A percentile compares a stretch with the other conserved stretches of the same genome.
Evolutionary conservation across 2,113 vertebrate genomes (phyloP).

Genomic region (Caranx melampygus): DNA sequence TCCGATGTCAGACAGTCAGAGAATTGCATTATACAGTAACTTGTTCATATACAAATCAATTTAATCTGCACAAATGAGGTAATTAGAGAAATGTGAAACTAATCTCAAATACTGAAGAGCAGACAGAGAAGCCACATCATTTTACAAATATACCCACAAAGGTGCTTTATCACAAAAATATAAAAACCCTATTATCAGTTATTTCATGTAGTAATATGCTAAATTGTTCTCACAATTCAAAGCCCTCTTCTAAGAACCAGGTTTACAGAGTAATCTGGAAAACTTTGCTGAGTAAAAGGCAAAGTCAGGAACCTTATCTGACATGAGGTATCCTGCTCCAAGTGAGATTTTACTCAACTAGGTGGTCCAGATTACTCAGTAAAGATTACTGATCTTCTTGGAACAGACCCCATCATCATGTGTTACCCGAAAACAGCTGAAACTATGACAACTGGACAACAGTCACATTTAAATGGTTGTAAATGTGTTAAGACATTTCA

Average conservation of each 20-base stretch:
- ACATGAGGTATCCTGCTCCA: not conserved
- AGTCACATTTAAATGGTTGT: too few species aligned
- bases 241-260: not conserved
- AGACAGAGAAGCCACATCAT: not conserved
- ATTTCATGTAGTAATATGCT: not conserved
- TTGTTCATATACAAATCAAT: constrained; percentile 3
- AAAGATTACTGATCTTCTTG: not conserved
- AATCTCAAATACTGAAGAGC: not conserved
- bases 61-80: constrained; percentile 38
- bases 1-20: not conserved
- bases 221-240: not conserved
- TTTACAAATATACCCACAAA: not conserved
- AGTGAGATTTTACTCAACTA: not conserved
- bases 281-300: constrained; percentile 10
- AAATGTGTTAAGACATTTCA: too few species aligned
- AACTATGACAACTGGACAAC: too few species aligned
- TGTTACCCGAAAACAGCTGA: too few species aligned
- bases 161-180: not conserved
- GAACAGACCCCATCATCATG: not conserved
- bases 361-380: not conserved
- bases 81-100: constrained; percentile 28
- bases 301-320: not conserved
- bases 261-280: constrained; percentile 8
- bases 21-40: too few species aligned
- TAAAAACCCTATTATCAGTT: not conserved